Base-by-base conservation (phyloP, 2,888 invertebrate genomes). In the Apantesis nais region DNA sequence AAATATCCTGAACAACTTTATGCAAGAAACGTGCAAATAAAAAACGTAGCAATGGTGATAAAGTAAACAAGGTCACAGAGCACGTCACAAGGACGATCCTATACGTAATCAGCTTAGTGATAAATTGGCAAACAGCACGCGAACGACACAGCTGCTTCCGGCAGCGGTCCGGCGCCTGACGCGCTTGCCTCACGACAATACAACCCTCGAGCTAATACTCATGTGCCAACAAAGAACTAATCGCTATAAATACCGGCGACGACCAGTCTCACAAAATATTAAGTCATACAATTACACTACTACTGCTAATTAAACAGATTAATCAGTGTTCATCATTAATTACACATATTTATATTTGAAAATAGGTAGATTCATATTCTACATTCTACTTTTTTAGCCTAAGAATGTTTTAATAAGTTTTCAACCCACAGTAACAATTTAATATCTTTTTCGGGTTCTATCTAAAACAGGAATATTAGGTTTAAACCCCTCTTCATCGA, bases 61-160 rank as follows among this genome's bases (percentile, higher is more conserved):
- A 89, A 90, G 89, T 86, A 92, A 93, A 93, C 92, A 93, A 89
- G 91, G 92, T 92, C 90, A 90, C 93, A 93, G 93, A 93, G 89
- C 91, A 93, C 90, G 93, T 92, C 93, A 90, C 88, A 86, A 88
- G 87, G 91, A 91, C 91, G 87, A 89, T 91, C 93, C 93, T 93
- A 91, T 93, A 94, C 93, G 93, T 94, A 94, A 94, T 95, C 93
- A 93, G 93, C 94, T 94, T 94, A 93, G 94, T 94, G 93, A 94
- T 94, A 94, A 94, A 95, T 95, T 94, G 94, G 93, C 92, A 94
- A 94, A 94, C 90, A 94, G 88, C 94, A 95, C 94, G 94, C 94
- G 89, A 94, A 86, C 91, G 90, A 90, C 93, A 87, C 94, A 94
- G 93, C 93, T 94, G 93, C 87, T 93, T 93, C 94, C 93, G 90